Evolutionary conservation across 1,140 invertebrate genomes (phyloP), one percentile per base, ranked within the genome.

Genomic region (Adelges cooleyi): DNA sequence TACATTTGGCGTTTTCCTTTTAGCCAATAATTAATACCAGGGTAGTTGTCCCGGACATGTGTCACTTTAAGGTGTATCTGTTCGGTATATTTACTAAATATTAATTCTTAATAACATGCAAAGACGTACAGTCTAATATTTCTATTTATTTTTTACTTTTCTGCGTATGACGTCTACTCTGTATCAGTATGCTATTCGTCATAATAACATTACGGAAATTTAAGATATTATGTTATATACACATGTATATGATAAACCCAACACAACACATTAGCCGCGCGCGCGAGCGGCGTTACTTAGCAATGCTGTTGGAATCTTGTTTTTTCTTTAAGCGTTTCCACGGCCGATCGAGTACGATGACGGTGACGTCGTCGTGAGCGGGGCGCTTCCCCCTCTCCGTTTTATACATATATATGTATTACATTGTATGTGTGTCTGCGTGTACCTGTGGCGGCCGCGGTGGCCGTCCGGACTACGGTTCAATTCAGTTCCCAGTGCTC

Each of bases 271-370:
- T 62, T 62, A 46, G 44, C 56, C 56, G 56, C 17, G 42, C 17
- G 42, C 40, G 25, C 56, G 27, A 62, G 42, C 56, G 40, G 23
- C 42, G 56, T 62, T 62, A 62, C 56, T 42, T 62, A 62, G 56
- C 56, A 62, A 62, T 62, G 56, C 40, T 48, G 56, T 62, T 33
- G 56, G 56, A 62, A 62, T 62, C 56, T 62, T 62, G 56, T 62
- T 62, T 62, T 62, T 62, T 62, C 56, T 62, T 62, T 62, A 62
- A 62, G 56, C 38, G 27, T 62, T 62, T 29, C 56, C 42, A 44
- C 40, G 1, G 29, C 40, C 23, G 40, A 44, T 8, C 38, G 15
- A 11, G 10, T 36, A n/a, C n/a, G 9, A 17, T 25, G 22, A 40
- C 44, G 22, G 53, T 40, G 56, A 29, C 22, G 10, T 25, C 15